phyloP scores from a whole-genome alignment of 2,888 invertebrate species.

The Epinotia brunnichana region DNA sequence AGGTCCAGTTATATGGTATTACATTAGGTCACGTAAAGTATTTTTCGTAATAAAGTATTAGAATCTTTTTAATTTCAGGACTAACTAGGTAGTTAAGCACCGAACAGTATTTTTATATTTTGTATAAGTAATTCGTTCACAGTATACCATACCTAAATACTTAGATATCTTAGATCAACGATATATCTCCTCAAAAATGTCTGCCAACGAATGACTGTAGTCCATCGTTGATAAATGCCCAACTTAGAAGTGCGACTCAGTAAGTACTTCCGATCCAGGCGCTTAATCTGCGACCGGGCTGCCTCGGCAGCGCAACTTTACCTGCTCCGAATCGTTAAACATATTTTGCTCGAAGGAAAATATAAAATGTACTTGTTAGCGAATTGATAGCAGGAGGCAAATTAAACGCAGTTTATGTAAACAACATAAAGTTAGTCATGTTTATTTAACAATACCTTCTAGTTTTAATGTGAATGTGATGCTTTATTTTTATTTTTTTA shows the following conservation, averaged over 20 bases:
- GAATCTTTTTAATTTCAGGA: no score
- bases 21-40: no score
- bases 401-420: background rate
- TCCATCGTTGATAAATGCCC: constrained; percentile 18
- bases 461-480: no score
- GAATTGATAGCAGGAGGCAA: constrained; percentile 9
- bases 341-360: constrained; percentile 19
- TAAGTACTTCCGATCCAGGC: constrained; percentile 18
- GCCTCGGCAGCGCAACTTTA: constrained; percentile 19
- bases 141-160: background rate
- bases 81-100: no score
- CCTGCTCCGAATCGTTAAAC: constrained; percentile 30
- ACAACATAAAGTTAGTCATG: background rate
- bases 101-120: no score
- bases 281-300: constrained; percentile 32
- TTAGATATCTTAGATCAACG: no score
- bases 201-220: background rate
- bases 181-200: background rate
- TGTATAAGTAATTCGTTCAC: no score
- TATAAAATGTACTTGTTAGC: constrained; percentile 14
- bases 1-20: no score
- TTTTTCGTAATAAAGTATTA: no score
- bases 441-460: no score
- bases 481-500: no score
- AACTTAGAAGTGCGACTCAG: constrained; percentile 32